Evolutionary conservation across 2,113 vertebrate species (phyloP).

Genomic region (Porphyrio hochstetteri): DNA sequence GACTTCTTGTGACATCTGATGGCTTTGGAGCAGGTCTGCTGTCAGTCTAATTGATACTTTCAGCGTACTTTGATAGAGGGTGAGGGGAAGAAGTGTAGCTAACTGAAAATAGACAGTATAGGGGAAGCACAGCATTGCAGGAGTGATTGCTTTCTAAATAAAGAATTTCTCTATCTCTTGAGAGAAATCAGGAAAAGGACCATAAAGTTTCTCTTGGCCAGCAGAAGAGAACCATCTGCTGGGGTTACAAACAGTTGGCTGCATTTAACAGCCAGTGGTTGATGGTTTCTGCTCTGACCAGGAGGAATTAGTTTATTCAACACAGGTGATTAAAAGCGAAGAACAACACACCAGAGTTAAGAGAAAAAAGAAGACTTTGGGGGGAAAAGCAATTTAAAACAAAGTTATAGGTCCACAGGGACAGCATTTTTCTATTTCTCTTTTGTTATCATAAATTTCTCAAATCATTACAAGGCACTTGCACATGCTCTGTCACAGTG

Average conservation of each 20-base stretch:
- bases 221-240: slow-evolving; percentile 60
- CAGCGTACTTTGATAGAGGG: not conserved
- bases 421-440: not conserved
- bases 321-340: not conserved
- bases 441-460: slow-evolving; percentile 1
- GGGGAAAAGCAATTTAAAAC: not conserved
- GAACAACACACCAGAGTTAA: not conserved
- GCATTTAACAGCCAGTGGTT: slow-evolving; percentile 21
- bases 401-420: not conserved
- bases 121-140: not conserved
- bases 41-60: not conserved
- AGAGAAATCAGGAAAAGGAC: slow-evolving; percentile 29
- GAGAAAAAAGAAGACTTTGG: not conserved
- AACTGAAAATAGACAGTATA: not conserved
- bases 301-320: slow-evolving; percentile 1
- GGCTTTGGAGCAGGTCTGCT: not conserved
- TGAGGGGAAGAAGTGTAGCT: not conserved
- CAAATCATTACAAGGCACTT: slow-evolving; percentile 18
- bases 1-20: not conserved
- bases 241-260: slow-evolving; percentile 21
- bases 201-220: slow-evolving; percentile 53
- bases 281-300: not conserved
- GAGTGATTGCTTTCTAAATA: slow-evolving; percentile 44
- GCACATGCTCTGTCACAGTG: not conserved
- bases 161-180: slow-evolving; percentile 14